Percentiles rank a stretch among this genome's conserved stretches.
These are phyloP conservation scores for Drosophila nigromelanica DNA, from an alignment of 1,140 invertebrate species.

Conservation along the genomic window DNA sequence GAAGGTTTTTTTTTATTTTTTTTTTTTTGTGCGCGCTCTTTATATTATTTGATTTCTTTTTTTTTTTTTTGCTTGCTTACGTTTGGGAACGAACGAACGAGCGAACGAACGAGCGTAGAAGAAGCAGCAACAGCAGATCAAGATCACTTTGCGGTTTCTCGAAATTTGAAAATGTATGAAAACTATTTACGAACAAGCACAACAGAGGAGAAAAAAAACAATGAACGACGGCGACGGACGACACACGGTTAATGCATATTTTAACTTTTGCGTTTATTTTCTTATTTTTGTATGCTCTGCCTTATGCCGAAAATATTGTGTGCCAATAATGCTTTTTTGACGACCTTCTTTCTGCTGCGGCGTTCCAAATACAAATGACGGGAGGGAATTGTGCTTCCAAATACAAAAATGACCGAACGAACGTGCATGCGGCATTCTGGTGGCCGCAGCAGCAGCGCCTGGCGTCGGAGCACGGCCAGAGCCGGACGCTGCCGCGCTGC, in stretches of 20 bases:
- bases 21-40: constrained; percentile 17
- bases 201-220: constrained; percentile 38
- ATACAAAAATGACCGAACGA: constrained; percentile 46
- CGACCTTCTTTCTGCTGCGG: constrained; percentile 51
- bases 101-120: constrained; percentile 16
- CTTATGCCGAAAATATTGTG: constrained; percentile 40
- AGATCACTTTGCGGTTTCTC: constrained; percentile 48
- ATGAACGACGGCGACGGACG: constrained; percentile 33
- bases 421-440: constrained; percentile 27
- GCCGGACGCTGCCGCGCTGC: constrained; percentile 76
- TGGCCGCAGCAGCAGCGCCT: constrained; percentile 36
- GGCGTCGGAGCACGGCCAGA: constrained; percentile 59
- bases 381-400: constrained; percentile 46
- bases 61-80: constrained; percentile 35
- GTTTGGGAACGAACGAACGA: constrained; percentile 39
- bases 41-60: constrained; percentile 26
- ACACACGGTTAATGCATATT: constrained; percentile 49
- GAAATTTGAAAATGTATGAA: constrained; percentile 21
- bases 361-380: constrained; percentile 54
- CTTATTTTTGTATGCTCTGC: constrained; percentile 21
- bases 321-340: constrained; percentile 41
- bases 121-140: constrained; percentile 41
- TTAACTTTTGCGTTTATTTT: constrained; percentile 28
- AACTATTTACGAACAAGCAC: constrained; percentile 46
- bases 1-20: neutral